These are phyloP conservation scores for Synergus umbraculus DNA, from an alignment of 2,888 invertebrate genomes.

Conservation along the genomic window DNA sequence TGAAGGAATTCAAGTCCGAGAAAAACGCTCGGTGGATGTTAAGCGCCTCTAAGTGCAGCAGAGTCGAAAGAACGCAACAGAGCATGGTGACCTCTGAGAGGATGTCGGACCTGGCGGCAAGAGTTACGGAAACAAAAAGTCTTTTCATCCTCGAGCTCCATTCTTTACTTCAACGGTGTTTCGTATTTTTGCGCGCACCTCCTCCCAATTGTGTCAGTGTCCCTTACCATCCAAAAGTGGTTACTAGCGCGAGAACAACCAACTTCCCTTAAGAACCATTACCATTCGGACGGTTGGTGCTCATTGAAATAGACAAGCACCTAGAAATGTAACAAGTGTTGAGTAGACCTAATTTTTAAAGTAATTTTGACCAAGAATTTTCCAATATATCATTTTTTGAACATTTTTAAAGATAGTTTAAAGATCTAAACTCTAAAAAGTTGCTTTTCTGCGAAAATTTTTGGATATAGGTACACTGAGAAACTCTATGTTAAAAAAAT, in stretches of 20 bases:
- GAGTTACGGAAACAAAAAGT: constrained; percentile 36
- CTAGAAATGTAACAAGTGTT: background rate
- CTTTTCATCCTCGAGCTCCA: constrained; percentile 26
- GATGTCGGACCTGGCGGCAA: constrained; percentile 30
- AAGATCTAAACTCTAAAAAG: no score
- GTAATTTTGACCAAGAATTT: no score
- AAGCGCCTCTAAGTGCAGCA: constrained; percentile 32
- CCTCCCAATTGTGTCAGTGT: constrained; percentile 35
- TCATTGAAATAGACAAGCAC: constrained; percentile 1
- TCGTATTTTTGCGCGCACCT: constrained; percentile 30
- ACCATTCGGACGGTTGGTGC: background rate
- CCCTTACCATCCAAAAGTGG: constrained; percentile 31
- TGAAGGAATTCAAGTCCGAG: constrained; percentile 24
- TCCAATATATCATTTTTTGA: no score
- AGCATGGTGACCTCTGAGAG: constrained; percentile 28
- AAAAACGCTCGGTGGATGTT: constrained; percentile 22
- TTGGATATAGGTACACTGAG: no score
- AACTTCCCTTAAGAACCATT: constrained; percentile 14
- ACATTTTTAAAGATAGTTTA: no score
- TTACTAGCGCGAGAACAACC: constrained; percentile 21
- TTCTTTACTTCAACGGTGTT: constrained; percentile 31
- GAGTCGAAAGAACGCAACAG: constrained; percentile 20
- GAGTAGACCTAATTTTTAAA: background rate
- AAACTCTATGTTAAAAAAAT: no score
- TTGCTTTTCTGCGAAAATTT: no score